A percentile compares a stretch with the other conserved stretches of the same genome.
These are phyloP conservation scores for Drosophila punjabiensis DNA, from an alignment of 1,140 invertebrate genomes.

Conservation along the genomic window DNA sequence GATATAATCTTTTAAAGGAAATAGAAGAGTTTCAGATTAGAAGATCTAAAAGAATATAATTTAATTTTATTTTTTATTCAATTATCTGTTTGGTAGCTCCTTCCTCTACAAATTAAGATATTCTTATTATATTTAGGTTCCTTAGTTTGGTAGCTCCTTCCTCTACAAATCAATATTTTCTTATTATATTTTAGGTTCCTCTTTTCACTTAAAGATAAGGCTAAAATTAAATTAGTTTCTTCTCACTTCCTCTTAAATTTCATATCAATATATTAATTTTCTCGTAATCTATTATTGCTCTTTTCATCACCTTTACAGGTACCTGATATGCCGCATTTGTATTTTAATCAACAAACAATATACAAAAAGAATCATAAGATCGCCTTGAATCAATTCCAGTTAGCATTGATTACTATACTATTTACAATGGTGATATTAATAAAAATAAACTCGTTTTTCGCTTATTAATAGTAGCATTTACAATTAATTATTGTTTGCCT, in stretches of 20 bases:
- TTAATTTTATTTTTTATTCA: too few relatives aligned
- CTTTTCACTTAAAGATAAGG: background rate
- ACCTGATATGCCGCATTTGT: background rate
- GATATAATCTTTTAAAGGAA: too few relatives aligned
- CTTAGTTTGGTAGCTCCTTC: too few relatives aligned
- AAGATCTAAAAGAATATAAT: too few relatives aligned
- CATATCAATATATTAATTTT: background rate
- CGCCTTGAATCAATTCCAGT: slow-evolving; percentile 14
- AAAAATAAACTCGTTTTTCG: slow-evolving; percentile 30
- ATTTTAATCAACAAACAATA: background rate
- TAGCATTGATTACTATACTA: slow-evolving; percentile 1
- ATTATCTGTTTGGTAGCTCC: too few relatives aligned
- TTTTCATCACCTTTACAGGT: too few relatives aligned
- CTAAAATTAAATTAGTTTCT: background rate
- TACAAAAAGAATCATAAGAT: background rate
- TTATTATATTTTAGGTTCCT: too few relatives aligned
- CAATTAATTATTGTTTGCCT: slow-evolving; percentile 7
- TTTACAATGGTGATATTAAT: slow-evolving; percentile 21
- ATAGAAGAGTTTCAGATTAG: too few relatives aligned
- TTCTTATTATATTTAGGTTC: too few relatives aligned
- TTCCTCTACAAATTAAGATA: too few relatives aligned
- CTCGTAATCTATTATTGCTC: background rate
- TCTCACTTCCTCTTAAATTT: background rate
- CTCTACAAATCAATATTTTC: too few relatives aligned
- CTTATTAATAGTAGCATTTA: slow-evolving; percentile 25